phyloP scores from a whole-genome alignment of 2,888 invertebrate genomes.

The Heteropelma amictum region DNA sequence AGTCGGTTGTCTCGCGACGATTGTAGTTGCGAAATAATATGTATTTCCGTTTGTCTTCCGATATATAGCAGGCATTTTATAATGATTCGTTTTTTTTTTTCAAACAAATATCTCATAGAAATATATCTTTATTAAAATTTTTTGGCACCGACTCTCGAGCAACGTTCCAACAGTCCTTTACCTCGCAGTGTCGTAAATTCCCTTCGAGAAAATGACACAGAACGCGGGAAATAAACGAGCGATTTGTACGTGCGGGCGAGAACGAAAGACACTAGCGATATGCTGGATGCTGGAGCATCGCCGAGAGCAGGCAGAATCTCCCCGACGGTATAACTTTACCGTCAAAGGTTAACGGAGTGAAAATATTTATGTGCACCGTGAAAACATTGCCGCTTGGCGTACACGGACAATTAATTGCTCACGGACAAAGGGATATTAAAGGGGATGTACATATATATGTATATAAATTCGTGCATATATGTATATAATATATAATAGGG shows the following conservation, averaged over 20 bases:
- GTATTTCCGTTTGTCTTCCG: too few species aligned
- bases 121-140: background rate
- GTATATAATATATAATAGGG: background rate
- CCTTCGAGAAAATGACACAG: conserved; percentile 21
- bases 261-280: conserved; percentile 25
- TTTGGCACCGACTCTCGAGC: background rate
- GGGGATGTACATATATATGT: conserved; percentile 31
- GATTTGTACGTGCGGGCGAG: conserved; percentile 15
- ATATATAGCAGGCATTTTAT: too few species aligned
- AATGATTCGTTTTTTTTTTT: too few species aligned
- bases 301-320: background rate
- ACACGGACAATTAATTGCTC: conserved; percentile 68
- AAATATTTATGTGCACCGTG: conserved; percentile 68
- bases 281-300: background rate
- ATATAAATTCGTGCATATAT: background rate
- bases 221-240: conserved; percentile 23
- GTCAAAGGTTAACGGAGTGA: conserved; percentile 68
- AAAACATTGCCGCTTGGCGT: conserved; percentile 60
- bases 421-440: conserved; percentile 67
- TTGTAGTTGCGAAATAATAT: background rate
- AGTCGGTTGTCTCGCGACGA: too few species aligned
- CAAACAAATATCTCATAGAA: too few species aligned
- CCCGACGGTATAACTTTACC: conserved; percentile 53
- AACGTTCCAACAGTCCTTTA: background rate
- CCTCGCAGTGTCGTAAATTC: conserved; percentile 16